Conservation (phyloP, 1,140 invertebrate genomes). For the Trichonephila clavata region DNA sequence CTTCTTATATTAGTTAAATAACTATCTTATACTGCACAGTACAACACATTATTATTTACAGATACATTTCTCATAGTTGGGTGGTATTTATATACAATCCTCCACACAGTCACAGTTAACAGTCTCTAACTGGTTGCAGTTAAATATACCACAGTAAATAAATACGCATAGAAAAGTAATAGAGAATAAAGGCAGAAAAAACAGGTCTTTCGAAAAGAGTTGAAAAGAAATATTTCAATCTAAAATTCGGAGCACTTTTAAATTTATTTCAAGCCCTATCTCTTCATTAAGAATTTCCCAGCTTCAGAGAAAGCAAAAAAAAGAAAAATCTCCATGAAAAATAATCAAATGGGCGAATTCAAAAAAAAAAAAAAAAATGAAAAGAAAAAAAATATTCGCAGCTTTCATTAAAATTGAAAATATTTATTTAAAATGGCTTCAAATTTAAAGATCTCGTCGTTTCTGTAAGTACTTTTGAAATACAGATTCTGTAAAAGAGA, state of each 20-base stretch:
- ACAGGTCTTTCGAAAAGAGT: neutral
- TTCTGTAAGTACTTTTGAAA: slow-evolving; percentile 5
- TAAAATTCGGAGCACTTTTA: slow-evolving; percentile 22
- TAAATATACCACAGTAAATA: too few species aligned
- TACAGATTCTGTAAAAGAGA: slow-evolving; percentile 3
- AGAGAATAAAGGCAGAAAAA: neutral
- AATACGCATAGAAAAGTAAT: slow-evolving; percentile 9
- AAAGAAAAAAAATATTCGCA: neutral
- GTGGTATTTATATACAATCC: too few species aligned
- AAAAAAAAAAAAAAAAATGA: slow-evolving; percentile 11
- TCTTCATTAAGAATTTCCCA: slow-evolving; percentile 45
- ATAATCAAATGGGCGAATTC: slow-evolving; percentile 38
- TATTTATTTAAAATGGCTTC: slow-evolving; percentile 56
- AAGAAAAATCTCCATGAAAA: slow-evolving; percentile 10
- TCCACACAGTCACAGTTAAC: too few species aligned
- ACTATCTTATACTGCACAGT: too few species aligned
- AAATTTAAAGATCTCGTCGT: slow-evolving; percentile 35
- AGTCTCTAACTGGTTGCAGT: too few species aligned
- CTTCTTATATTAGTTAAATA: too few species aligned
- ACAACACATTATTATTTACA: too few species aligned
- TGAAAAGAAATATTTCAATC: slow-evolving; percentile 29
- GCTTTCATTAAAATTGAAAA: slow-evolving; percentile 54
- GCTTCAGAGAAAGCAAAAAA: neutral
- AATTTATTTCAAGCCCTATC: neutral
- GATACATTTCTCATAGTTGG: too few species aligned